Evolutionary conservation across 2,113 vertebrate species (phyloP).

Genomic region (Sinocyclocheilus anophthalmus): DNA sequence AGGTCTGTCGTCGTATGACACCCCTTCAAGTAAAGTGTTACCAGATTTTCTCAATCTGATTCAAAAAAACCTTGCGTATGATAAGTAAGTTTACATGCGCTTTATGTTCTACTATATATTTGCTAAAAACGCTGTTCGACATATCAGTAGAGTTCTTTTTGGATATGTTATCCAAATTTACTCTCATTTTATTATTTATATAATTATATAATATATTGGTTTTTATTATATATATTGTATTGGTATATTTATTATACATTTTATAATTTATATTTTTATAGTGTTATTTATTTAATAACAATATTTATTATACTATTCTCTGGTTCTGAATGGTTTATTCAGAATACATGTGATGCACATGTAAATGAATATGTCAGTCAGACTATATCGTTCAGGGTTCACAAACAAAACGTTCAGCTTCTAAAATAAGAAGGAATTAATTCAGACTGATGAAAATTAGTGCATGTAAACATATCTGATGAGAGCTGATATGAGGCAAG

Average conservation of each 20-base stretch:
- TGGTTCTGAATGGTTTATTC: neutral
- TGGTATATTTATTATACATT: no score
- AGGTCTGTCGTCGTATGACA: no score
- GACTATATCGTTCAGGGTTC: no score
- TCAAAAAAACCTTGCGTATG: neutral
- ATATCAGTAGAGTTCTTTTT: neutral
- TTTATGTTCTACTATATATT: neutral
- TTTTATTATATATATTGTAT: no score
- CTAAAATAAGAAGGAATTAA: neutral
- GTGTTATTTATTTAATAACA: no score
- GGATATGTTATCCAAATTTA: no score
- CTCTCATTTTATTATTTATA: neutral
- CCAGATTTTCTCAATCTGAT: neutral
- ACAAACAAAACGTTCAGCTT: neutral
- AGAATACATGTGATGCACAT: neutral
- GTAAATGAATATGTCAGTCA: neutral
- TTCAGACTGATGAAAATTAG: neutral
- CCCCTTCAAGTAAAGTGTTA: no score
- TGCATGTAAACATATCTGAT: neutral
- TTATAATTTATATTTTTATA: no score
- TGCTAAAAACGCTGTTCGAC: neutral
- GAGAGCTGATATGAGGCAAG: neutral
- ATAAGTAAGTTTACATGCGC: neutral
- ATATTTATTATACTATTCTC: neutral
- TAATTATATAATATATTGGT: no score